Conservation (phyloP, 2,797 vertebrate species). For the Coracias cyanogaster region DNA sequence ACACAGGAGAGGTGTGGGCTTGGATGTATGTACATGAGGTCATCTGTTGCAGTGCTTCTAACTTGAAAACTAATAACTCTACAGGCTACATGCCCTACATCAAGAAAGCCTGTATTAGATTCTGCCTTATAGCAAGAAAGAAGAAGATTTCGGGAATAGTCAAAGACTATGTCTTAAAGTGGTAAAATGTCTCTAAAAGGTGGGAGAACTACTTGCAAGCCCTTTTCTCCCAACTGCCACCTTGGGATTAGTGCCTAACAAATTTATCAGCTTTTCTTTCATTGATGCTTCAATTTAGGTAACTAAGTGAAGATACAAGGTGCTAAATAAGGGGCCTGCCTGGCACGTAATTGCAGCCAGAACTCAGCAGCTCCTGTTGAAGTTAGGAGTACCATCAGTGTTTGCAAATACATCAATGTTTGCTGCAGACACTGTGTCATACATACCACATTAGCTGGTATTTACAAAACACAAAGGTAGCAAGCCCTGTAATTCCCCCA, state of each 20-base stretch:
- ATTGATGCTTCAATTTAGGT: neutral
- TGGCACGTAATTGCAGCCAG: constrained; percentile 3
- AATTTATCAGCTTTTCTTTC: neutral
- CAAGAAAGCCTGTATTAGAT: neutral
- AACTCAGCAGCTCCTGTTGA: neutral
- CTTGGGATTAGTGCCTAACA: neutral
- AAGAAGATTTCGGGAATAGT: neutral
- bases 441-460: neutral
- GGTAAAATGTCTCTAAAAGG: neutral
- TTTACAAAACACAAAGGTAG: constrained; percentile 43
- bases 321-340: neutral
- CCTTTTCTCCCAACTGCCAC: neutral
- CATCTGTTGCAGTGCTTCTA: neutral
- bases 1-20: neutral
- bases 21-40: neutral
- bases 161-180: neutral
- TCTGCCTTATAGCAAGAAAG: neutral
- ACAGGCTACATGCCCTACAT: neutral
- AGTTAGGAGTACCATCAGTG: neutral
- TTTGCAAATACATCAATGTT: neutral
- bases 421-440: neutral
- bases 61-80: constrained; percentile 1
- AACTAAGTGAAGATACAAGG: neutral
- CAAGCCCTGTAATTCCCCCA: constrained; percentile 52
- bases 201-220: neutral